A percentile compares a stretch with the other conserved stretches of the same genome.
Evolutionary conservation across 2,888 invertebrate genomes (phyloP).

Genomic region (Hirtodrosophila alboralis): DNA sequence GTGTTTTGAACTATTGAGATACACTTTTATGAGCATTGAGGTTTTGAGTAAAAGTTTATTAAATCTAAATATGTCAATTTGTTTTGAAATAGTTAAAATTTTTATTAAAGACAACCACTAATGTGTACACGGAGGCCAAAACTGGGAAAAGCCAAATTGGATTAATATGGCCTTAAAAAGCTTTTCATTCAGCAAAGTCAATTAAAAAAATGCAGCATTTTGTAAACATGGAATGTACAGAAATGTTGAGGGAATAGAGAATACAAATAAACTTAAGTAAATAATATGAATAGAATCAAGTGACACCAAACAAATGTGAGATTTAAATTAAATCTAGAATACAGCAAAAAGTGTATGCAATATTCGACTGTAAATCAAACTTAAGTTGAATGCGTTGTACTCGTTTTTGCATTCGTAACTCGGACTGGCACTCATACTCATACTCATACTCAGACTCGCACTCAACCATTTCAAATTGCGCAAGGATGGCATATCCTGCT

Average conservation of each 20-base stretch:
- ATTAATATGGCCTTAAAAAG: too few species aligned
- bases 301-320: too few species aligned
- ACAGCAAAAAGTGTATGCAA: not conserved
- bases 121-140: not conserved
- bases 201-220: too few species aligned
- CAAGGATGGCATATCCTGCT: conserved; percentile 37
- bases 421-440: conserved; percentile 18
- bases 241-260: too few species aligned
- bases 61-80: too few species aligned
- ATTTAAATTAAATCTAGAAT: too few species aligned
- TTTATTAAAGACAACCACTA: not conserved
- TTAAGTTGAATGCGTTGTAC: conserved; percentile 19
- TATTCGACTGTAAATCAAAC: not conserved
- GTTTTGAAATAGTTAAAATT: not conserved
- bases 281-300: too few species aligned
- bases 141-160: too few species aligned
- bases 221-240: too few species aligned
- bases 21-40: not conserved
- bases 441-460: conserved; percentile 30
- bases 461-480: conserved; percentile 38
- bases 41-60: too few species aligned
- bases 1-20: too few species aligned
- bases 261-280: too few species aligned
- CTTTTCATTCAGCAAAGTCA: not conserved
- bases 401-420: conserved; percentile 34